Conservation (phyloP, 2,888 invertebrate species). For the Acleris laterana region DNA sequence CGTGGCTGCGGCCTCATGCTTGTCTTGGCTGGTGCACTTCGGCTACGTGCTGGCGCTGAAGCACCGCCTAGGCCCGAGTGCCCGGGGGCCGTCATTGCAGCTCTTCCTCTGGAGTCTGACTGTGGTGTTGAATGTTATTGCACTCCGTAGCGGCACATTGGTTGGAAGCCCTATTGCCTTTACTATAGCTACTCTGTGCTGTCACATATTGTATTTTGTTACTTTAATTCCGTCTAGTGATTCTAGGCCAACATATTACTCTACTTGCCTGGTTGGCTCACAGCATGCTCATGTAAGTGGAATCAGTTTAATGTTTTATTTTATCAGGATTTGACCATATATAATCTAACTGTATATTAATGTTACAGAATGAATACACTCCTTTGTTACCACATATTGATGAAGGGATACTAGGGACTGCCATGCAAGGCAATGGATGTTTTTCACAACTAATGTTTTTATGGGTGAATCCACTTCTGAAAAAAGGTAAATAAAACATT, state of each 20-base stretch:
- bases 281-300: conserved; percentile 81
- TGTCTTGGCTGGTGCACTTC: conserved; percentile 93
- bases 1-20: conserved; percentile 87
- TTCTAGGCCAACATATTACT: conserved; percentile 77
- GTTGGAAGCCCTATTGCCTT: conserved; percentile 82
- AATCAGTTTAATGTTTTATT: neutral
- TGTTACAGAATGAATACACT: conserved; percentile 85
- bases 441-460: conserved; percentile 91
- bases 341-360: neutral
- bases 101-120: conserved; percentile 88
- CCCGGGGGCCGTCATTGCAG: conserved; percentile 89
- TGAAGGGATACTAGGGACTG: conserved; percentile 90
- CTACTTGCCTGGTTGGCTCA: conserved; percentile 76
- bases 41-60: conserved; percentile 89
- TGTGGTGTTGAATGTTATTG: conserved; percentile 87
- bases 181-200: conserved; percentile 84
- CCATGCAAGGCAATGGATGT: conserved; percentile 90
- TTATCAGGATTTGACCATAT: neutral
- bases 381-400: conserved; percentile 87
- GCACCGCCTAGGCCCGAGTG: conserved; percentile 85
- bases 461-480: conserved; percentile 94
- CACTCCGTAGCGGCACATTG: conserved; percentile 87
- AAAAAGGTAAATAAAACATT: conserved; percentile 84
- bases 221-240: conserved; percentile 87
- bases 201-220: conserved; percentile 88